phyloP scores from a whole-genome alignment of 2,888 invertebrate species.

The Dorcus parallelipipedus region DNA sequence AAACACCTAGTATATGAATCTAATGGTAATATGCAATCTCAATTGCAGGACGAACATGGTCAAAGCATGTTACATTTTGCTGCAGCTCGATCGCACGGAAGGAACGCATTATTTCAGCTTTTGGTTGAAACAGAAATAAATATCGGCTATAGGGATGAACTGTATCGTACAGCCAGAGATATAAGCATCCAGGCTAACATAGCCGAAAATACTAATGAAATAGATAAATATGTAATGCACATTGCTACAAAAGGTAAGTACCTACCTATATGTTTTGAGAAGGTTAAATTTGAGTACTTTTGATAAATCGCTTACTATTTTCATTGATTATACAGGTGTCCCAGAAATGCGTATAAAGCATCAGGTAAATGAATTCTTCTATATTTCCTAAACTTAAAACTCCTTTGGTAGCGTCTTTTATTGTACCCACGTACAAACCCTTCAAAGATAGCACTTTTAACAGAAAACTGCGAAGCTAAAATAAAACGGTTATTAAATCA shows the following conservation, averaged over 20 bases:
- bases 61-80: slow-evolving; percentile 89
- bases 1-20: neutral
- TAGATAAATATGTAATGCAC: slow-evolving; percentile 76
- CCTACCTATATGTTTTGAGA: too few species aligned
- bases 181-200: slow-evolving; percentile 78
- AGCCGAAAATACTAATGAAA: slow-evolving; percentile 73
- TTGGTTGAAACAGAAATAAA: slow-evolving; percentile 77
- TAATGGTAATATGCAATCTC: neutral
- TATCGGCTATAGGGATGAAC: slow-evolving; percentile 76
- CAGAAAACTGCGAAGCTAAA: too few species aligned
- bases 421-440: too few species aligned
- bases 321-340: too few species aligned
- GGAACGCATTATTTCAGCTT: slow-evolving; percentile 75
- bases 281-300: too few species aligned
- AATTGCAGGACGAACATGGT: slow-evolving; percentile 77
- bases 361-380: too few species aligned
- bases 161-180: slow-evolving; percentile 85
- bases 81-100: slow-evolving; percentile 75
- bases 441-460: too few species aligned
- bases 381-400: too few species aligned
- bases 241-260: slow-evolving; percentile 70
- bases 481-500: too few species aligned
- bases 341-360: too few species aligned
- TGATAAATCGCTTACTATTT: too few species aligned
- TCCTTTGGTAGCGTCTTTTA: too few species aligned